Evolutionary conservation across 2,797 vertebrate genomes (phyloP).

Genomic region (Tolypeutes matacus): DNA sequence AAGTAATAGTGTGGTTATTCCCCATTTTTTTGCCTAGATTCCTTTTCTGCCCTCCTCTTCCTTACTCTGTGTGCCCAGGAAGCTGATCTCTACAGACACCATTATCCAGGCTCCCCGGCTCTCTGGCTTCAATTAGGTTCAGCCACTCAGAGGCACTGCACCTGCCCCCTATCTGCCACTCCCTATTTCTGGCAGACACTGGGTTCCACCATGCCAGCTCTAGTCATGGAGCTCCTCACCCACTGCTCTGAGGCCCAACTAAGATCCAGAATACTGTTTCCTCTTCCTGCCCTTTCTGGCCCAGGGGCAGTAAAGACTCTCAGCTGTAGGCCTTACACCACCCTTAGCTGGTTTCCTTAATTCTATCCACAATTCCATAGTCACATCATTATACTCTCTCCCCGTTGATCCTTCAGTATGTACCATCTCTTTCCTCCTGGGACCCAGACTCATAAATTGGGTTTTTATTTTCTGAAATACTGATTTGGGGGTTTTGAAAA

Average conservation of each 20-base stretch:
- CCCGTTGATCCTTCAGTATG: not conserved
- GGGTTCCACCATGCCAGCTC: not conserved
- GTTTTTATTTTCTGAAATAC: conserved; percentile 1
- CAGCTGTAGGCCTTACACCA: not conserved
- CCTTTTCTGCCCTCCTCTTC: not conserved
- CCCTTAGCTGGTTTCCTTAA: not conserved
- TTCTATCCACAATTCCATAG: not conserved
- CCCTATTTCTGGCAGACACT: not conserved
- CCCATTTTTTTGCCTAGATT: not conserved
- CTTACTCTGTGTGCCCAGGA: not conserved
- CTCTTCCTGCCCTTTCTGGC: not conserved
- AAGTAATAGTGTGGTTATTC: not conserved
- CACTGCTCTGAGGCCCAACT: not conserved
- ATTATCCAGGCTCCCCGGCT: not conserved
- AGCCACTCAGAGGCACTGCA: not conserved
- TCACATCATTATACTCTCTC: not conserved
- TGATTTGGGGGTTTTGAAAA: conserved; percentile 34
- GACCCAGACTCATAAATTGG: not conserved
- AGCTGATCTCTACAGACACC: not conserved
- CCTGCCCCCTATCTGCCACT: not conserved
- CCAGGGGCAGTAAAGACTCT: not conserved
- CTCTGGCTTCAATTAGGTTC: not conserved
- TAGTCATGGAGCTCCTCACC: not conserved
- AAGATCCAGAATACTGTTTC: not conserved
- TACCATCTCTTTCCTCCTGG: not conserved